A percentile compares a stretch with the other conserved stretches of the same genome.
Conservation (phyloP, 2,113 vertebrate species). For the Carollia perspicillata region DNA sequence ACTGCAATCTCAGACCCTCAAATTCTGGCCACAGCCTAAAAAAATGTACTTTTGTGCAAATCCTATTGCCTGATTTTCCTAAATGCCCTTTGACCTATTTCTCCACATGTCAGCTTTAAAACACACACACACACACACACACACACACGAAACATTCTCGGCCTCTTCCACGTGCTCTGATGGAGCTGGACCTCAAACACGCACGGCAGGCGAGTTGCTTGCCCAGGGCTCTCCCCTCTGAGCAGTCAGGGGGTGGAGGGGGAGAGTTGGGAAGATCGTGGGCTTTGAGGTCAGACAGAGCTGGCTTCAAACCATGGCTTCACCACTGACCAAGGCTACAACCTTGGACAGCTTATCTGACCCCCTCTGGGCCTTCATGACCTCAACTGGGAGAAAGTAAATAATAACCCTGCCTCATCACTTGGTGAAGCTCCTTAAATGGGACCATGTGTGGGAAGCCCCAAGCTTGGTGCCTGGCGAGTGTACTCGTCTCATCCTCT, state of each 20-base stretch:
- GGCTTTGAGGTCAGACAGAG: background rate
- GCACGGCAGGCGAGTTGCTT: no score
- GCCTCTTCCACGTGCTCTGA: background rate
- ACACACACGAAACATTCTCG: background rate
- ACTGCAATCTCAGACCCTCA: background rate
- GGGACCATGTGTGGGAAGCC: background rate
- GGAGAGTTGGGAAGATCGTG: background rate
- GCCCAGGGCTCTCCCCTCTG: background rate
- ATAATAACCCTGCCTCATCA: no score
- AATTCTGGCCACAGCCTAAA: background rate
- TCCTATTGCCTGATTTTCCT: background rate
- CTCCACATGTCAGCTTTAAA: background rate
- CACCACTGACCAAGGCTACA: background rate
- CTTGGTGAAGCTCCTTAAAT: background rate
- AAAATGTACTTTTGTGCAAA: background rate
- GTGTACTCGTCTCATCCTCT: background rate
- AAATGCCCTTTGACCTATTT: background rate
- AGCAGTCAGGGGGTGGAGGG: fast-evolving
- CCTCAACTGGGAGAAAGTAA: background rate
- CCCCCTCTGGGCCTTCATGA: background rate
- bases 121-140: background rate
- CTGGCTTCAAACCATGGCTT: background rate
- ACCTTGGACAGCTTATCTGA: background rate
- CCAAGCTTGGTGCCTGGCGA: background rate
- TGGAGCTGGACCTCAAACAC: background rate